These are phyloP conservation scores for Hycleus phaleratus DNA, from an alignment of 1,140 invertebrate genomes.

Conservation along the genomic window DNA sequence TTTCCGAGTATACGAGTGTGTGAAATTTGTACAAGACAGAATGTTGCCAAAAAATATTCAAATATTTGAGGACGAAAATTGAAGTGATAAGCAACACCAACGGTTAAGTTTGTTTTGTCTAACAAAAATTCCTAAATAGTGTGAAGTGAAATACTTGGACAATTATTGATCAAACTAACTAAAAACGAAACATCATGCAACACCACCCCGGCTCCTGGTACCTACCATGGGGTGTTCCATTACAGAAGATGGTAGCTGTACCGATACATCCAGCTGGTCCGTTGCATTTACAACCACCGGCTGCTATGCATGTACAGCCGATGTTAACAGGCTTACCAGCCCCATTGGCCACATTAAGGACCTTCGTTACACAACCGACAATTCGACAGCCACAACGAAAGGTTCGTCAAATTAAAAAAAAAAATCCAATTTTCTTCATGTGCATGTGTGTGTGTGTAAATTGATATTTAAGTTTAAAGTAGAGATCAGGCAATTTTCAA, in stretches of 20 bases:
- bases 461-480: too few species aligned
- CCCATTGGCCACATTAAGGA: conserved; percentile 37
- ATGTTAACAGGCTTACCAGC: conserved; percentile 37
- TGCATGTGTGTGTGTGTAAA: too few species aligned
- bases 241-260: conserved; percentile 47
- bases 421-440: too few species aligned
- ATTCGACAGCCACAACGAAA: conserved; percentile 33
- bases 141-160: conserved; percentile 8
- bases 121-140: not conserved
- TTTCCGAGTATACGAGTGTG: not conserved
- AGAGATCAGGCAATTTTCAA: too few species aligned
- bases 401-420: conserved; percentile 14
- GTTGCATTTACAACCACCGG: conserved; percentile 33
- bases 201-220: conserved; percentile 47
- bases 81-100: conserved; percentile 1
- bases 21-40: not conserved
- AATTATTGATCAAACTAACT: conserved; percentile 20
- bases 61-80: not conserved
- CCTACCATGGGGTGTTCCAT: conserved; percentile 47
- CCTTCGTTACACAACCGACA: conserved; percentile 36
- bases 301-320: conserved; percentile 34
- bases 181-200: conserved; percentile 35
- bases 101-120: not conserved
- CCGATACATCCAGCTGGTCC: conserved; percentile 38
- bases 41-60: conserved; percentile 2